A percentile compares a stretch with the other conserved stretches of the same genome.
Conservation (phyloP, 2,113 vertebrate genomes). For the Dromiciops gliroides region DNA sequence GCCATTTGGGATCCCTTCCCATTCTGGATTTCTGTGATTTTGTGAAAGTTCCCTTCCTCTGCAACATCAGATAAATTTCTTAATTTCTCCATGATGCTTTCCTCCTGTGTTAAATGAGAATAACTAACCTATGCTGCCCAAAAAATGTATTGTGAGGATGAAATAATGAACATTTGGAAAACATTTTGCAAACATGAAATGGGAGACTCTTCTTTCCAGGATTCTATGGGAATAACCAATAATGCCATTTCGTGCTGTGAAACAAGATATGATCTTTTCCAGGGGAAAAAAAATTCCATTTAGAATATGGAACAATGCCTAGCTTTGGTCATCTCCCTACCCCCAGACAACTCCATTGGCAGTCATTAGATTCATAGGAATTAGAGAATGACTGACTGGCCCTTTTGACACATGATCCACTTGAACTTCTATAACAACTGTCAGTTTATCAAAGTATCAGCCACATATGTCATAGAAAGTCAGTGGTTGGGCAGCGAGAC, state of each 20-base stretch:
- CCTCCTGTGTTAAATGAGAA: slow-evolving; percentile 69
- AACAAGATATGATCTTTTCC: not conserved
- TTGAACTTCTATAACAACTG: slow-evolving; percentile 41
- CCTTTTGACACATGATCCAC: not conserved
- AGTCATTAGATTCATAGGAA: slow-evolving; percentile 59
- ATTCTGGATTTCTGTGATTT: not conserved
- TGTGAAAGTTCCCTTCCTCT: slow-evolving; percentile 29
- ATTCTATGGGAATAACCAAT: slow-evolving; percentile 29
- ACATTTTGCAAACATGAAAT: slow-evolving; percentile 60
- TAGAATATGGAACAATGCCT: slow-evolving; percentile 17
- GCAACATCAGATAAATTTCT: slow-evolving; percentile 66
- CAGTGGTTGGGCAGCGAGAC: not conserved
- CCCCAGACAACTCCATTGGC: slow-evolving; percentile 24
- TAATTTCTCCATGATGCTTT: slow-evolving; percentile 68
- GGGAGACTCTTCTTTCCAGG: slow-evolving; percentile 44
- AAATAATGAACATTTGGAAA: slow-evolving; percentile 57
- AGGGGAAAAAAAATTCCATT: slow-evolving; percentile 36
- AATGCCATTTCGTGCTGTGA: slow-evolving; percentile 54
- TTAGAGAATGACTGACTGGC: slow-evolving; percentile 60
- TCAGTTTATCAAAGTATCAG: not conserved
- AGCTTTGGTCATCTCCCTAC: slow-evolving; percentile 20
- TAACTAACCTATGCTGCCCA: slow-evolving; percentile 60
- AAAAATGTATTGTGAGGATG: slow-evolving; percentile 65
- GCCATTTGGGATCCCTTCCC: not conserved
- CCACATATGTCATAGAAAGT: not conserved